These are phyloP conservation scores for Charina bottae DNA, from an alignment of 2,113 vertebrate species.

Conservation along the genomic window DNA sequence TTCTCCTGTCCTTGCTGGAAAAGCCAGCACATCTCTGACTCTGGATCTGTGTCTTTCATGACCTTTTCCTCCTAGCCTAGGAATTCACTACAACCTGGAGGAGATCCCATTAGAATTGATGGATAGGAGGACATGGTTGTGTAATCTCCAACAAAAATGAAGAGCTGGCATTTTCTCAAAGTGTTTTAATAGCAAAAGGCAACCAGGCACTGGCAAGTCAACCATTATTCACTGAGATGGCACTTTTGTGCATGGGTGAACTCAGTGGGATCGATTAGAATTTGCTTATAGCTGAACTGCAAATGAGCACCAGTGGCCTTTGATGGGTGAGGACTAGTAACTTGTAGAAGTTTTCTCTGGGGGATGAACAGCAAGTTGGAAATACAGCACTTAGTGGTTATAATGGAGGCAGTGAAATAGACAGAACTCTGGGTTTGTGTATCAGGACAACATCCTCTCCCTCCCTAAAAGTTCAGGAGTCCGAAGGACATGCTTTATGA, in stretches of 20 bases:
- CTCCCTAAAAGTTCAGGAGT: not conserved
- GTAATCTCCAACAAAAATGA: not conserved
- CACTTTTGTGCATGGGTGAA: not conserved
- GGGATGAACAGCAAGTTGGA: not conserved
- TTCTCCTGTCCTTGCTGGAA: not conserved
- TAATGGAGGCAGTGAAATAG: not conserved
- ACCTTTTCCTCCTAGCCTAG: not conserved
- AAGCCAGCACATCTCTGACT: not conserved
- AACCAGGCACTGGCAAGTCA: not conserved
- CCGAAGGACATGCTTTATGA: not conserved
- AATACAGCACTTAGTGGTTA: not conserved
- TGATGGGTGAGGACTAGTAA: not conserved
- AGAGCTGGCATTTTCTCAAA: not conserved
- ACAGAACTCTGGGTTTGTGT: not conserved
- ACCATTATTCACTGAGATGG: not conserved
- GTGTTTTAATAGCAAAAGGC: not conserved
- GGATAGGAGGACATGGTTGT: not conserved
- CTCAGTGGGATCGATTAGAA: not conserved
- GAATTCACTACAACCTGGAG: not conserved
- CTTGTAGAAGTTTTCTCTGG: not conserved
- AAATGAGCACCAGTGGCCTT: not conserved
- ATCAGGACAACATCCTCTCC: not conserved
- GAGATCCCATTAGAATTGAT: not conserved
- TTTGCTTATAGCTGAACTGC: not conserved
- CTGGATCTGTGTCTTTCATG: not conserved